Evolutionary conservation across 2,113 vertebrate genomes (phyloP).

Genomic region (Prochilodus magdalenae): DNA sequence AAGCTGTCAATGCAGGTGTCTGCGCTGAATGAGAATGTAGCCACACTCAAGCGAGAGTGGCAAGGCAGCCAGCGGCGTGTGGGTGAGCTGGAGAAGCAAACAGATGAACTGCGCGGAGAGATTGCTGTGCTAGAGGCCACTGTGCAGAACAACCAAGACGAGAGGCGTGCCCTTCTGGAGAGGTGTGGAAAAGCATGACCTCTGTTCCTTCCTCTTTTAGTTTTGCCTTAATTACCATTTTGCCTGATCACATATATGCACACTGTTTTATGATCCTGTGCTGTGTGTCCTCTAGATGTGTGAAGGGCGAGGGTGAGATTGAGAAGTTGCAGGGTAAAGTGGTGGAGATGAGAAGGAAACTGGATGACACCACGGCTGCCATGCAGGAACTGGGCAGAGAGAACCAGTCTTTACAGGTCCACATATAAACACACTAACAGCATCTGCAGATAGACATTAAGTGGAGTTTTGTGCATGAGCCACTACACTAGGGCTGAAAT

Average conservation of each 20-base stretch:
- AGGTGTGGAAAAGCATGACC: slow-evolving; percentile 74
- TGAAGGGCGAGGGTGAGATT: slow-evolving; percentile 97
- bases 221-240: too few species aligned
- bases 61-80: slow-evolving; percentile 91
- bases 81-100: slow-evolving; percentile 93
- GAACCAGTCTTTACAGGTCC: slow-evolving; percentile 96
- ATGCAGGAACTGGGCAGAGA: slow-evolving; percentile 98
- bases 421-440: neutral
- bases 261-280: neutral
- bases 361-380: slow-evolving; percentile 95
- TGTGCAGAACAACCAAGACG: slow-evolving; percentile 96
- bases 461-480: neutral
- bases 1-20: slow-evolving; percentile 88
- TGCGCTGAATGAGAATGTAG: slow-evolving; percentile 93
- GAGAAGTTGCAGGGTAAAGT: slow-evolving; percentile 96
- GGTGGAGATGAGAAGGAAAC: slow-evolving; percentile 90
- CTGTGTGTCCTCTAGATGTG: slow-evolving; percentile 80
- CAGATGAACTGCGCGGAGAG: slow-evolving; percentile 92
- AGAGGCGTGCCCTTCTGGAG: slow-evolving; percentile 91
- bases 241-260: neutral
- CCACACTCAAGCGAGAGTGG: slow-evolving; percentile 95
- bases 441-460: neutral
- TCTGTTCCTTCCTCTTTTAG: neutral
- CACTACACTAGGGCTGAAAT: neutral
- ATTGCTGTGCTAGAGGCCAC: slow-evolving; percentile 97